These are phyloP conservation scores for Aphidoletes aphidimyza DNA, from an alignment of 2,888 invertebrate genomes.

Conservation along the genomic window DNA sequence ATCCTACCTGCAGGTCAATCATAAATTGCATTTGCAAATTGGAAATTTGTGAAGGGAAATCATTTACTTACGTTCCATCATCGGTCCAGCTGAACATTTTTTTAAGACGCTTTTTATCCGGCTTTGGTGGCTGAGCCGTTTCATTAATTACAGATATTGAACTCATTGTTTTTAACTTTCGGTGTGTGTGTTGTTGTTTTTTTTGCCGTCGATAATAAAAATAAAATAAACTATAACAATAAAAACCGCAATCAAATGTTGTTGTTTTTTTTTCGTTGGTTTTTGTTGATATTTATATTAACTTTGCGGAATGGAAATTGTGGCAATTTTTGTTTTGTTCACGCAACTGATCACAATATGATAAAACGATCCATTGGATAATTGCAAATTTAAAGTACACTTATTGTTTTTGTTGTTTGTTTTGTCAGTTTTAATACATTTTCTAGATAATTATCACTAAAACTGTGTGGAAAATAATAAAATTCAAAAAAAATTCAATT, in stretches of 20 bases:
- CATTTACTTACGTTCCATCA: constrained; percentile 53
- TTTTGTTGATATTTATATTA: neutral
- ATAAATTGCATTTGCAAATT: too few relatives aligned
- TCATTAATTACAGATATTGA: neutral
- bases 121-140: constrained; percentile 42
- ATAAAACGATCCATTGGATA: neutral
- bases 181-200: neutral
- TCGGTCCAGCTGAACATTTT: constrained; percentile 57
- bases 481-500: neutral
- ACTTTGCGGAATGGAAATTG: constrained; percentile 12
- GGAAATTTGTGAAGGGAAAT: neutral
- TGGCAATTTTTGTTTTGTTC: neutral
- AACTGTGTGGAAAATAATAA: neutral
- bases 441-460: neutral
- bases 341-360: neutral
- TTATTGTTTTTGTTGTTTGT: neutral
- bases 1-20: too few relatives aligned
- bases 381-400: neutral
- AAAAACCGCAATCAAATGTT: neutral
- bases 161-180: constrained; percentile 10
- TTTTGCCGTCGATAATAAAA: neutral
- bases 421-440: too few relatives aligned
- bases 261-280: neutral
- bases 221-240: neutral
- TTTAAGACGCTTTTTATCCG: constrained; percentile 56